Percentiles rank a stretch among this genome's conserved stretches.
Evolutionary conservation across 2,797 vertebrate genomes (phyloP).

Genomic region (Muscicapa striata): DNA sequence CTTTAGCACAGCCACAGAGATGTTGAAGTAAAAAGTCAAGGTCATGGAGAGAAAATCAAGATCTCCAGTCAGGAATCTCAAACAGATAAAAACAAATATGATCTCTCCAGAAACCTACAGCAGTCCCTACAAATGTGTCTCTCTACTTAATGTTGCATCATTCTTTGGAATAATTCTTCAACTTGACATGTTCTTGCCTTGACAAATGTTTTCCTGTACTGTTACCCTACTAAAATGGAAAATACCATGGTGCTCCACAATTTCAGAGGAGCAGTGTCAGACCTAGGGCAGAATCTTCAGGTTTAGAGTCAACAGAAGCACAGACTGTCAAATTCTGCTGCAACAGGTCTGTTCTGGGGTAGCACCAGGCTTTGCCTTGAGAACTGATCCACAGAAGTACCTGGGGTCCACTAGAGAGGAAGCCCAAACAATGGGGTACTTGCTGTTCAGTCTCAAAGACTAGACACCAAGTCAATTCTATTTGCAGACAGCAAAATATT

Average conservation of each 20-base stretch:
- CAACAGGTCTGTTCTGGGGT: background rate
- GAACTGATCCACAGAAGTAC: background rate
- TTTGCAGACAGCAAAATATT: background rate
- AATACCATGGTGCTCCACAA: background rate
- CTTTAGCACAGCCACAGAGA: background rate
- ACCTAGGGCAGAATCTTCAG: background rate
- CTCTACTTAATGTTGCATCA: background rate
- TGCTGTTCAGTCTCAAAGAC: background rate
- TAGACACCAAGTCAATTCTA: background rate
- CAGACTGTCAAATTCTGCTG: background rate
- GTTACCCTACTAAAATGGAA: background rate
- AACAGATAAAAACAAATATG: background rate
- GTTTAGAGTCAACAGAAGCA: background rate
- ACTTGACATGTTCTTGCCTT: background rate
- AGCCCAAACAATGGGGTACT: background rate
- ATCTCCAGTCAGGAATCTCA: background rate
- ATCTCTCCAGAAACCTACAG: background rate
- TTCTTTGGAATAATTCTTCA: background rate
- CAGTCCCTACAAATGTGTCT: background rate
- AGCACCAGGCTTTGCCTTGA: accelerated
- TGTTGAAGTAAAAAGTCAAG: constrained; percentile 29
- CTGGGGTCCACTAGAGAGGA: background rate
- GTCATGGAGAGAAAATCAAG: background rate
- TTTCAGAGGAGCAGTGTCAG: background rate
- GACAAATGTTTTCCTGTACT: background rate